Base-by-base conservation (phyloP, 2,797 vertebrate genomes). In the Aphelocoma californica region DNA sequence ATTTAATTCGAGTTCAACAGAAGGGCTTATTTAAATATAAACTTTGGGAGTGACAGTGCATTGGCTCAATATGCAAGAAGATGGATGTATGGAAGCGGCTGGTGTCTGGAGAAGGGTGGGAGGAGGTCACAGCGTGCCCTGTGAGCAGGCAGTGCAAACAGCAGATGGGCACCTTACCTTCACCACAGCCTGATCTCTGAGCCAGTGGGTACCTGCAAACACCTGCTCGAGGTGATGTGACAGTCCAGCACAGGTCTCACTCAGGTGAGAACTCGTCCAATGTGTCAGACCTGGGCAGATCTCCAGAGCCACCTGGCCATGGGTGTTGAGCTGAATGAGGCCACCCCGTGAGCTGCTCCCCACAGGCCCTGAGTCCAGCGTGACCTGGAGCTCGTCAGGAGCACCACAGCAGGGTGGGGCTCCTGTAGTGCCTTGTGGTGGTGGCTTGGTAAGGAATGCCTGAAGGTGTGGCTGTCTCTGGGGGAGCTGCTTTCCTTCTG, bases 11-110 rank as follows among this genome's bases (percentile, higher is more conserved):
- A 86, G 95, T 97, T 96, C 94, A 96, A 17, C 93, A 92, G 84
- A 94, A 95, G 96, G 94, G 64, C 92, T 95, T 91, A 86, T 96
- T 96, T 95, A 96, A 97, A 96, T 95, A 96, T 80, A 92, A 94
- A 82, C 72, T 54, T 72, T 36, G 89, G 67, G 88, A 95, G 79
- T 90, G 92, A 83, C 86, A 62, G 92, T 0, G 0, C 80, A 19
- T 54, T 88, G 91, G 92, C 91, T 95, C 93, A 57, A 10, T 64
- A 6, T 17, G 60, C 81, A 19, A 9, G 36, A 17, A 71, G 78
- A 82, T 72, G 64, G 88, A 53, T 40, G 80, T 25, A 15, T 85
- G 92, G 86, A 57, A 93, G 73, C 0, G 60, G 73, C 74, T 86
- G 95, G 67, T 77, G 77, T 88, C 81, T 87, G 93, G 62, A 69